These are phyloP conservation scores for Himantopus leucocephalus DNA, from an alignment of 2,113 vertebrate species.

Conservation along the genomic window DNA sequence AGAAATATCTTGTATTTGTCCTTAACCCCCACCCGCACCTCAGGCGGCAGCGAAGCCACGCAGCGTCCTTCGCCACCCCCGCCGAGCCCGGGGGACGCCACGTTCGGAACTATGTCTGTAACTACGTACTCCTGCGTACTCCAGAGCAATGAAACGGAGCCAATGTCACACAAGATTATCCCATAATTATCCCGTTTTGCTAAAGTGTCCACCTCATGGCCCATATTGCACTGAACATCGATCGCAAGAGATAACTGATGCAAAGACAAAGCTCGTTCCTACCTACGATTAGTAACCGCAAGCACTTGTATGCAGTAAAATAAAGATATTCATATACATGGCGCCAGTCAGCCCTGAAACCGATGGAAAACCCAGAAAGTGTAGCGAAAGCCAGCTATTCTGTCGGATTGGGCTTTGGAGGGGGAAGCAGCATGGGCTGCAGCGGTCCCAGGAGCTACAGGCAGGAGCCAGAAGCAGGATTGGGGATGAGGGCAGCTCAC, in stretches of 20 bases:
- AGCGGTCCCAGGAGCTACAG: not conserved
- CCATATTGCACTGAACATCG: not conserved
- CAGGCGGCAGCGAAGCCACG: not conserved
- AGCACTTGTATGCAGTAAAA: not conserved
- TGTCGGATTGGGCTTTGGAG: not conserved
- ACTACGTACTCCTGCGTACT: rapidly evolving
- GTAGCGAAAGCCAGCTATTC: not conserved
- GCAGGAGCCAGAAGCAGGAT: not conserved
- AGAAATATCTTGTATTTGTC: not conserved
- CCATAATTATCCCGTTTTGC: not conserved
- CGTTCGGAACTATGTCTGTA: rapidly evolving
- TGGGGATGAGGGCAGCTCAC: not conserved
- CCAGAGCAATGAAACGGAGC: not conserved
- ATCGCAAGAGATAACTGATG: not conserved
- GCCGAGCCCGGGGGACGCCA: rapidly evolving
- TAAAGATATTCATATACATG: not conserved
- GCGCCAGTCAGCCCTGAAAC: not conserved
- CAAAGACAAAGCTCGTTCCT: not conserved
- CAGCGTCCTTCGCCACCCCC: not conserved
- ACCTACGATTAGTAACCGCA: not conserved
- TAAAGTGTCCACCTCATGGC: rapidly evolving
- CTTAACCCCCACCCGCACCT: not conserved
- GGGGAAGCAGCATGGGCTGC: not conserved
- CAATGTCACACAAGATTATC: not conserved
- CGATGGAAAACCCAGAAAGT: not conserved